Evolutionary conservation across 2,888 invertebrate species (phyloP).

Genomic region (Cryptocephalus primarius): DNA sequence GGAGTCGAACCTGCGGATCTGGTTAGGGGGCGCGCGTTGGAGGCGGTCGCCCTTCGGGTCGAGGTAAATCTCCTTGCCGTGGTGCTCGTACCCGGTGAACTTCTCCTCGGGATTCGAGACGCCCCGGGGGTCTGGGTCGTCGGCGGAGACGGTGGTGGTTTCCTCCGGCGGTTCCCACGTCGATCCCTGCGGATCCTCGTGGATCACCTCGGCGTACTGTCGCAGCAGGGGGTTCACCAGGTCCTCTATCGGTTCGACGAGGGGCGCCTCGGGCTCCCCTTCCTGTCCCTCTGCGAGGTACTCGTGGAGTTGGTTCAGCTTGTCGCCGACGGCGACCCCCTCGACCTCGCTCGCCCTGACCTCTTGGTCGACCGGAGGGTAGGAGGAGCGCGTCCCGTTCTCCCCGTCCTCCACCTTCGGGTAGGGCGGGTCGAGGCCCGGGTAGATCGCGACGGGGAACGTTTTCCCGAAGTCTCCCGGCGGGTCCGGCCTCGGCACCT

Average conservation of each 20-base stretch:
- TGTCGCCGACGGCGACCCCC: too few species aligned
- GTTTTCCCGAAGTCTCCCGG: constrained; percentile 35
- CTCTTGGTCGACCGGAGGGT: not conserved
- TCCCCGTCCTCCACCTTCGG: not conserved
- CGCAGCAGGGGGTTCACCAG: constrained; percentile 30
- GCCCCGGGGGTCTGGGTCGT: too few species aligned
- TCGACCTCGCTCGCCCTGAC: not conserved
- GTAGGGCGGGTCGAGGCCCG: too few species aligned
- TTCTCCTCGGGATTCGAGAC: too few species aligned
- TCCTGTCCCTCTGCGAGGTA: too few species aligned
- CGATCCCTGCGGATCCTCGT: constrained; percentile 15
- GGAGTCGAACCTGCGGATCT: constrained; percentile 20
- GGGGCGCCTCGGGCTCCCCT: too few species aligned
- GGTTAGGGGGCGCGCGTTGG: constrained; percentile 1
- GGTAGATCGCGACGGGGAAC: constrained; percentile 8
- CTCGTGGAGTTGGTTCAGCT: too few species aligned
- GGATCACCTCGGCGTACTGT: constrained; percentile 25
- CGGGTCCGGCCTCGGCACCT: constrained; percentile 16
- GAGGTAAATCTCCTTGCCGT: too few species aligned
- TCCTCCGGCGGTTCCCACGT: not conserved
- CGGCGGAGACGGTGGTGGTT: too few species aligned
- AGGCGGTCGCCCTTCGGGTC: too few species aligned
- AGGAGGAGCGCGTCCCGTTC: not conserved
- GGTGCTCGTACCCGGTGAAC: too few species aligned
- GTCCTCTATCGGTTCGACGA: constrained; percentile 17